Conservation (phyloP, 2,888 invertebrate species). For the Elysia crispata region DNA sequence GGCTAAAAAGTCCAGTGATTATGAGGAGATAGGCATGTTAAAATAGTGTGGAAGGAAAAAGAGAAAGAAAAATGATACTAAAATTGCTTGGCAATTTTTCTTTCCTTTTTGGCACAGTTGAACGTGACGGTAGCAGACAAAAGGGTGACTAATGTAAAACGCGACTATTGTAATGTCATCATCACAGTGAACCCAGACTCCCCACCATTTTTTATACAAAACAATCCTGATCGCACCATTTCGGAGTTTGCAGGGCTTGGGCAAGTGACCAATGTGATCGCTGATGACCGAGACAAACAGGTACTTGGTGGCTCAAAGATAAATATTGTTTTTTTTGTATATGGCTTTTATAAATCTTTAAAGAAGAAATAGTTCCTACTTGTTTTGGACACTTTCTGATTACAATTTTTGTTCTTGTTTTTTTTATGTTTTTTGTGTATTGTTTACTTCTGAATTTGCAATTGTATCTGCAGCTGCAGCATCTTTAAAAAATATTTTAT, state of each 20-base stretch:
- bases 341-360: neutral
- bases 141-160: slow-evolving; percentile 43
- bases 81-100: neutral
- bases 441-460: too few species aligned
- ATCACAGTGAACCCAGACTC: slow-evolving; percentile 56
- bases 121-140: slow-evolving; percentile 58
- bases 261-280: slow-evolving; percentile 54
- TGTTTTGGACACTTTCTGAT: neutral
- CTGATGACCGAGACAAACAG: slow-evolving; percentile 61
- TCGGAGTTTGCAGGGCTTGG: slow-evolving; percentile 53
- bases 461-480: too few species aligned
- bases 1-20: too few species aligned
- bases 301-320: slow-evolving; percentile 44
- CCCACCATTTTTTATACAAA: slow-evolving; percentile 48
- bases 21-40: too few species aligned
- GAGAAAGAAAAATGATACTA: too few species aligned
- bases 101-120: slow-evolving; percentile 52
- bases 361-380: neutral
- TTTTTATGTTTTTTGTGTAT: too few species aligned
- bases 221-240: slow-evolving; percentile 47
- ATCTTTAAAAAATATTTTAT: too few species aligned
- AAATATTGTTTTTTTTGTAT: too few species aligned
- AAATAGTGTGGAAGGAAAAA: too few species aligned
- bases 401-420: too few species aligned
- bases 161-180: slow-evolving; percentile 47